Evolutionary conservation across 1,140 invertebrate genomes (phyloP).

Genomic region (Chionoecetes opilio): DNA sequence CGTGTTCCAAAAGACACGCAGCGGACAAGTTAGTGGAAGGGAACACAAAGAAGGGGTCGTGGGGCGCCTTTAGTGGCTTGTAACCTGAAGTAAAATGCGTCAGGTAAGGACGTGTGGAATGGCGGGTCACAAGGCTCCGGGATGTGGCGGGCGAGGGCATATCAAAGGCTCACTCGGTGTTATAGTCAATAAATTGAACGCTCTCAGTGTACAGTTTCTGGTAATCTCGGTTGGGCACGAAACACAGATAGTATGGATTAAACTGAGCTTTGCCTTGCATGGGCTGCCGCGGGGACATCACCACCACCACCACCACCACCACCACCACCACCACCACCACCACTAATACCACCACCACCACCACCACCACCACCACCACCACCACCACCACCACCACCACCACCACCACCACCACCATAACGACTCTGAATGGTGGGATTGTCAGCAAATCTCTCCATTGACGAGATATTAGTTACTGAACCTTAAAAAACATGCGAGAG

Average conservation of each 20-base stretch:
- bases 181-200: conserved; percentile 30
- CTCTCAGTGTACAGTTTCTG: background rate
- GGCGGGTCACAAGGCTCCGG: background rate
- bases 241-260: conserved; percentile 16
- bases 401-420: conserved; percentile 37
- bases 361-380: background rate
- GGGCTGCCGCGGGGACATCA: background rate
- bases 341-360: background rate
- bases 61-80: too few species aligned
- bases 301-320: conserved; percentile 31
- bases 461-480: background rate
- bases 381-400: conserved; percentile 3
- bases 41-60: too few species aligned
- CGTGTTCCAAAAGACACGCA: background rate
- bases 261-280: background rate
- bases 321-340: conserved; percentile 38
- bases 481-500: background rate
- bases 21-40: background rate
- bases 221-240: conserved; percentile 15
- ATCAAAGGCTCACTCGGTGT: background rate
- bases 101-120: background rate
- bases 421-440: background rate
- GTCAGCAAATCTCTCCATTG: background rate
- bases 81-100: background rate
- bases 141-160: background rate